Conservation (phyloP, 2,797 vertebrate genomes). For the Gallinago solitaria region DNA sequence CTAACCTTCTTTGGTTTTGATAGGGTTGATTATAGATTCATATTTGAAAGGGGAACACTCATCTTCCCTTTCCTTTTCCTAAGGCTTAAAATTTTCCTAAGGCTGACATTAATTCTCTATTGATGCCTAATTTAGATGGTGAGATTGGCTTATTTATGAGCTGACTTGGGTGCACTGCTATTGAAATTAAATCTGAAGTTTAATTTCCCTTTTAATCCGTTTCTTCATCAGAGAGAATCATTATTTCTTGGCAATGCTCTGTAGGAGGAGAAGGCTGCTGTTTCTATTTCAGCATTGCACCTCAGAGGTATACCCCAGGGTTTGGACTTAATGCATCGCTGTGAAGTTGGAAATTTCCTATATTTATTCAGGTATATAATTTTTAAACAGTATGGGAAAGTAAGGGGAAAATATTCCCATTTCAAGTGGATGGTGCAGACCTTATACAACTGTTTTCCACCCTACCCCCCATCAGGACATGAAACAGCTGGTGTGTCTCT, state of each 20-base stretch:
- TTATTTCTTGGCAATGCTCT: conserved; percentile 15
- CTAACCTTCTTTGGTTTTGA: not conserved
- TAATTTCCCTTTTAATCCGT: conserved; percentile 47
- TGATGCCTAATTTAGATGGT: not conserved
- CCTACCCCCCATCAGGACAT: not conserved
- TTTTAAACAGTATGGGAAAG: not conserved
- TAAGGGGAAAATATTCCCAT: not conserved
- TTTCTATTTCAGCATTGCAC: not conserved
- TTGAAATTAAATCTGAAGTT: conserved; percentile 36
- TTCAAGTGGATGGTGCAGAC: not conserved
- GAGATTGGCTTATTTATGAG: conserved; percentile 17
- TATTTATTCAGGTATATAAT: not conserved
- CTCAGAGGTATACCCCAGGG: not conserved
- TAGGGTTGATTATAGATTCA: not conserved
- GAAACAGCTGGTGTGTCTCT: conserved; percentile 48
- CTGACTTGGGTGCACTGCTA: not conserved
- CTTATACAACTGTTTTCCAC: not conserved
- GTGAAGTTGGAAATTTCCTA: not conserved
- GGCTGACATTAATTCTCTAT: not conserved
- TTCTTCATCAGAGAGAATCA: conserved; percentile 22
- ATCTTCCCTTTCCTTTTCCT: not conserved
- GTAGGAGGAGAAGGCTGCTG: not conserved
- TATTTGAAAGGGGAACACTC: not conserved
- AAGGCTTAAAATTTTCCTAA: not conserved
- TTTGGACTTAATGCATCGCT: not conserved